These are phyloP conservation scores for Drosophila ezoana DNA, from an alignment of 2,888 invertebrate species.

Conservation along the genomic window DNA sequence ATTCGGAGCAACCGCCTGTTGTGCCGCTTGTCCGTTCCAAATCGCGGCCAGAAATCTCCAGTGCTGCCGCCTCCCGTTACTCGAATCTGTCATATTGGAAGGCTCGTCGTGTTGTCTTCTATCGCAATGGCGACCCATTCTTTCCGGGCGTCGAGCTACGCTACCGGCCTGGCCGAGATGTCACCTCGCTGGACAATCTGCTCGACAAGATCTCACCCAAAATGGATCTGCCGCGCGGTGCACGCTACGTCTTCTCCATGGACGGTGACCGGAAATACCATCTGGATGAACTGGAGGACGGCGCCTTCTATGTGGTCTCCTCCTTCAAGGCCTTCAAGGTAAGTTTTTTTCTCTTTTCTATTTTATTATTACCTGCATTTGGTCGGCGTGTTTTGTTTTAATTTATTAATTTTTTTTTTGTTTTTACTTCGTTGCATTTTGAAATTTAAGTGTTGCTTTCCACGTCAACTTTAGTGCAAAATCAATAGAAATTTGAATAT, in stretches of 20 bases:
- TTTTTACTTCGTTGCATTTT: slow-evolving; percentile 41
- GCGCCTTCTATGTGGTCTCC: slow-evolving; percentile 96
- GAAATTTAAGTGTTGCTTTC: slow-evolving; percentile 68
- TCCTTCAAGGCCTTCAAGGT: slow-evolving; percentile 97
- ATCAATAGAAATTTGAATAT: slow-evolving; percentile 84
- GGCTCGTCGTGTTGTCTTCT: slow-evolving; percentile 94
- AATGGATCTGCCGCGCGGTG: slow-evolving; percentile 94
- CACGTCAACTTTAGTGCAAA: slow-evolving; percentile 73
- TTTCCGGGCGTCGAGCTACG: slow-evolving; percentile 95
- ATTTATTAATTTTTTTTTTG: slow-evolving; percentile 9
- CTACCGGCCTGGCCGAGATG: slow-evolving; percentile 95
- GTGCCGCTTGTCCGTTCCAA: slow-evolving; percentile 84
- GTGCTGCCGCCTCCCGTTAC: slow-evolving; percentile 87
- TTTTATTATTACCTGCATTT: slow-evolving; percentile 4
- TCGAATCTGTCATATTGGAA: slow-evolving; percentile 94
- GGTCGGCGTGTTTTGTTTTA: slow-evolving; percentile 7
- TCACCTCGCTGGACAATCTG: slow-evolving; percentile 93
- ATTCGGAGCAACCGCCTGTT: slow-evolving; percentile 86
- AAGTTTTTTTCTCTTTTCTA: slow-evolving; percentile 76
- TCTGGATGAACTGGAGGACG: slow-evolving; percentile 94
- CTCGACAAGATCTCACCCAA: slow-evolving; percentile 94
- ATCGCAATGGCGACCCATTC: slow-evolving; percentile 96
- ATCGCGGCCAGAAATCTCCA: slow-evolving; percentile 84
- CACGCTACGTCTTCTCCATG: slow-evolving; percentile 96
- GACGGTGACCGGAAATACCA: slow-evolving; percentile 94